Evolutionary conservation across 2,797 vertebrate species (phyloP), one percentile per base, ranked within the genome.

Genomic region (Paedocypris micromegethes): DNA sequence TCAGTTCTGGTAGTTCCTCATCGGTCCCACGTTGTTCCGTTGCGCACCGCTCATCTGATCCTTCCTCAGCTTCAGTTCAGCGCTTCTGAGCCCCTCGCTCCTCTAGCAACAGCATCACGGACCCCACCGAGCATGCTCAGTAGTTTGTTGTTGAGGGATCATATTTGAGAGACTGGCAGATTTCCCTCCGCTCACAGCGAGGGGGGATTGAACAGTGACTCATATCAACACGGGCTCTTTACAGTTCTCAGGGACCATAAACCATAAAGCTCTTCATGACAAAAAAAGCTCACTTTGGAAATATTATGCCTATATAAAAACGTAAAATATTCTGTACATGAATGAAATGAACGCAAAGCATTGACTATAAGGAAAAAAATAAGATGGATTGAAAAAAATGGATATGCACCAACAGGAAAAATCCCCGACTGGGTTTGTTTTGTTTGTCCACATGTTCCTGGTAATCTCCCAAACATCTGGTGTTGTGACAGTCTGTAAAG

Each of bases 81-180:
- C 6, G 57, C 61, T 64, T 73, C 52, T 74, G 66, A 68, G 61
- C 66, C 62, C 65, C 73, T 49, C 68, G 64, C 50, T 65, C 63
- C 77, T 80, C 74, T 79, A 73, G 77, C 79, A 78, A 79, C 75
- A 78, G 75, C 76, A 74, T 76, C 75, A 68, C 72, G 6, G 70
- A 61, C 57, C 58, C 50, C 58, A 75, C 77, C 69, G 75, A 78
- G 75, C 75, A 75, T 63, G 77, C 75, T 70, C 70, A 44, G 65
- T 60, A 65, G 60, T 77, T 73, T 72, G 69, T 77, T 68, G 74
- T 75, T 51, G 73, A 67, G 64, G 71, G 68, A 77, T 62, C 73
- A 64, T 63, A 45, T 63, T 57, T 23, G 64, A 45, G 68, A 50
- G 72, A 77, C 53, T 66, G 75, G 71, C 60, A 58, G 70, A 61